A percentile compares a stretch with the other conserved stretches of the same genome.
Evolutionary conservation across 2,797 vertebrate species (phyloP).

Genomic region (Xenentodon cancila): DNA sequence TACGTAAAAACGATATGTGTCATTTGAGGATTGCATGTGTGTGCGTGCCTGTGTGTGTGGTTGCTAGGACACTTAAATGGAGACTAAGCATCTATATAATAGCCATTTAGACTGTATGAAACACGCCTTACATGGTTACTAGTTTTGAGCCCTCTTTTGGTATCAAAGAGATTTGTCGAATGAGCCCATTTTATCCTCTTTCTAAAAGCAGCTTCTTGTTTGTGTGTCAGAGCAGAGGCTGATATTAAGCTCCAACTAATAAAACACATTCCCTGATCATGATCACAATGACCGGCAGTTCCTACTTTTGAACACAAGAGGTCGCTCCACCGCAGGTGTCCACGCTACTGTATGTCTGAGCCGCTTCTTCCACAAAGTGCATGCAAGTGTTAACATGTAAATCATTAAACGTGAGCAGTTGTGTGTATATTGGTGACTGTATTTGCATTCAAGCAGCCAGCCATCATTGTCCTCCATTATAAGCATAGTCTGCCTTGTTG

Average conservation of each 20-base stretch:
- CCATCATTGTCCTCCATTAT: constrained; percentile 86
- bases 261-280: constrained; percentile 8
- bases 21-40: constrained; percentile 49
- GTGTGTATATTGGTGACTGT: not conserved
- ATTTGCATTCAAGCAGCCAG: constrained; percentile 26
- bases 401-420: constrained; percentile 11
- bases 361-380: constrained; percentile 16
- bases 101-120: constrained; percentile 42
- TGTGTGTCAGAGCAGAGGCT: constrained; percentile 11
- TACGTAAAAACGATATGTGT: constrained; percentile 58
- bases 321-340: constrained; percentile 3
- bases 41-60: constrained; percentile 24
- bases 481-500: constrained; percentile 95
- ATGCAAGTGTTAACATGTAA: constrained; percentile 18
- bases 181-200: not conserved
- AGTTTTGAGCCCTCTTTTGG: constrained; percentile 17
- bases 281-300: not conserved
- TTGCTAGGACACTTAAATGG: constrained; percentile 43
- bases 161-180: constrained; percentile 24
- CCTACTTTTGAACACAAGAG: constrained; percentile 17
- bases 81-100: constrained; percentile 36
- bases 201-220: constrained; percentile 7
- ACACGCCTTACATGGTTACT: constrained; percentile 19
- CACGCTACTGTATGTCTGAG: constrained; percentile 6
- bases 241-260: constrained; percentile 14